Percentiles rank a stretch among this genome's conserved stretches.
Conservation (phyloP, 2,113 vertebrate species). For the Pycnonotus jocosus region DNA sequence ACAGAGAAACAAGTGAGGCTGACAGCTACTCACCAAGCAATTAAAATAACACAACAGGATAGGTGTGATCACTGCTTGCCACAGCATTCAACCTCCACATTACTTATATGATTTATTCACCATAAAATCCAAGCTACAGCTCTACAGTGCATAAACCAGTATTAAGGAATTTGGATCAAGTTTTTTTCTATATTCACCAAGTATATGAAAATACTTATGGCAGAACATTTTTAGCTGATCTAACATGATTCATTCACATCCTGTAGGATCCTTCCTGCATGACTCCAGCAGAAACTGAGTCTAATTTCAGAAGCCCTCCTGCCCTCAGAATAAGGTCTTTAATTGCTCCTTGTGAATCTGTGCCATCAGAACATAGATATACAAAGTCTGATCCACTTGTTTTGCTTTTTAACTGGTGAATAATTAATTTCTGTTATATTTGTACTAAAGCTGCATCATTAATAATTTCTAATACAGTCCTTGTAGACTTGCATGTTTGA, state of each 20-base stretch:
- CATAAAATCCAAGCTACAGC: not conserved
- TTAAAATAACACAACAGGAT: conserved; percentile 25
- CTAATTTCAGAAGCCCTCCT: not conserved
- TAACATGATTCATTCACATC: not conserved
- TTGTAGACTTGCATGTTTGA: not conserved
- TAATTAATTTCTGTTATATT: conserved; percentile 13
- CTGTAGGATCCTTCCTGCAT: not conserved
- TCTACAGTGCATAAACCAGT: not conserved
- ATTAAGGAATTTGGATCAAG: not conserved
- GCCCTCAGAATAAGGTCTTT: not conserved
- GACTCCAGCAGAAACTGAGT: not conserved
- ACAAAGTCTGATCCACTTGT: not conserved
- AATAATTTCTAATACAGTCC: not conserved
- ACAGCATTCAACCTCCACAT: conserved; percentile 1
- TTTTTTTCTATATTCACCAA: not conserved
- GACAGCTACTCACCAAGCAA: not conserved
- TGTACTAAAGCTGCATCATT: not conserved
- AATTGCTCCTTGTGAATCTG: not conserved
- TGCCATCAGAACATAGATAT: not conserved
- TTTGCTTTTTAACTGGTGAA: conserved; percentile 13
- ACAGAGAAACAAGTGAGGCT: not conserved
- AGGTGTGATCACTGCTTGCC: conserved; percentile 1
- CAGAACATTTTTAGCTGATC: conserved; percentile 4
- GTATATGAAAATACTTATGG: not conserved
- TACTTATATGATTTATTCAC: not conserved